Percentiles rank a stretch among this genome's conserved stretches.
phyloP scores from a whole-genome alignment of 2,888 invertebrate genomes.

The Drosophila anomelani region DNA sequence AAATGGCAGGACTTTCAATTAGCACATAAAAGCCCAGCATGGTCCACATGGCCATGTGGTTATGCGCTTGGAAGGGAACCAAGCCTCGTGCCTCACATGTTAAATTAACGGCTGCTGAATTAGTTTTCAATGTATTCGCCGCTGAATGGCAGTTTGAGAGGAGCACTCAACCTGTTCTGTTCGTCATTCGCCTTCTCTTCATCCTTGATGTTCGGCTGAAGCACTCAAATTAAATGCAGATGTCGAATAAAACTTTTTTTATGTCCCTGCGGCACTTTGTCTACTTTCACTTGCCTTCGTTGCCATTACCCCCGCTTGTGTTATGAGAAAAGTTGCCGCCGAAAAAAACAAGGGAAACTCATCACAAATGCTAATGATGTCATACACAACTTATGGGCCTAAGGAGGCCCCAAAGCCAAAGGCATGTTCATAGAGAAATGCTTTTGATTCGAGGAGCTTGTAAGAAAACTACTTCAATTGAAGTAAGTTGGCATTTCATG shows the following conservation, averaged over 20 bases:
- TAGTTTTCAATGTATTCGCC: conserved; percentile 55
- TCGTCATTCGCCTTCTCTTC: not conserved
- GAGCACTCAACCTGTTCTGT: conserved; percentile 23
- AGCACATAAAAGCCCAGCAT: conserved; percentile 47
- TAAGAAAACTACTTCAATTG: conserved; percentile 1
- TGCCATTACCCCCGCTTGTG: conserved; percentile 41
- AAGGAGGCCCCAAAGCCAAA: conserved; percentile 30
- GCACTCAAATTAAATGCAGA: conserved; percentile 49
- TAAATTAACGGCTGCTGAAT: conserved; percentile 61
- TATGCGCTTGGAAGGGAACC: conserved; percentile 11
- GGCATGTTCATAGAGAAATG: conserved; percentile 16
- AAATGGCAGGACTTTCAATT: conserved; percentile 62
- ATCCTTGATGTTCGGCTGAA: conserved; percentile 26
- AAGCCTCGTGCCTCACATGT: conserved; percentile 35
- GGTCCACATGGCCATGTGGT: conserved; percentile 41
- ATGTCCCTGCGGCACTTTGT: conserved; percentile 51
- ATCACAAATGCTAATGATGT: conserved; percentile 66
- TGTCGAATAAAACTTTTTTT: conserved; percentile 46
- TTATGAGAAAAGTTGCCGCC: conserved; percentile 63
- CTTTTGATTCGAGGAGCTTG: not conserved
- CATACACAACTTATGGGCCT: conserved; percentile 28
- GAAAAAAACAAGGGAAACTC: conserved; percentile 42
- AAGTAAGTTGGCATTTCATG: conserved; percentile 29
- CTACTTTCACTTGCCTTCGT: conserved; percentile 37
- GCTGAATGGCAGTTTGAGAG: conserved; percentile 33